Percentiles rank a stretch among this genome's conserved stretches.
These are phyloP conservation scores for Tethya wilhelma DNA, from an alignment of 37 sponge, comb jelly and placozoan genomes.

Conservation along the genomic window DNA sequence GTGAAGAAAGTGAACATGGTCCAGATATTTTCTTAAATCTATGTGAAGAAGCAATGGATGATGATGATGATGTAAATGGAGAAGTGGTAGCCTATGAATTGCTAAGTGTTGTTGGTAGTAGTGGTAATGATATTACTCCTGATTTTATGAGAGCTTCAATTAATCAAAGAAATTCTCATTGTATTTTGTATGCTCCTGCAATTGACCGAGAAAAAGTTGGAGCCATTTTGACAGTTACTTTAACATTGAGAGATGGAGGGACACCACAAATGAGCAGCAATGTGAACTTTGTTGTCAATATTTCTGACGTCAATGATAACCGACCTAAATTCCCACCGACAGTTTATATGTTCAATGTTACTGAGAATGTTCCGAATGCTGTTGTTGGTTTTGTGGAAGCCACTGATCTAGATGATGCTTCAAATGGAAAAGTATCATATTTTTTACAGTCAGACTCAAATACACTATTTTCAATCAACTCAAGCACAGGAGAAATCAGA, in stretches of 20 bases:
- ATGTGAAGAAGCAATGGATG: background rate
- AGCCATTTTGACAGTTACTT: conserved; percentile 1
- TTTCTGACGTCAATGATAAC: conserved; percentile 48
- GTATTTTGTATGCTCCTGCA: background rate
- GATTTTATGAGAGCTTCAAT: background rate
- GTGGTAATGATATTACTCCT: background rate
- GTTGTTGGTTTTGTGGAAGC: conserved; percentile 24
- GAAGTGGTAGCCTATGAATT: background rate
- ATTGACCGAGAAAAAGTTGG: conserved; percentile 26
- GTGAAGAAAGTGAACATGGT: background rate
- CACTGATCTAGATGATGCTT: conserved; percentile 13
- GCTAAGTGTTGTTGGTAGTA: background rate
- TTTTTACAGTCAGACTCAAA: background rate
- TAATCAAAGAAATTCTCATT: background rate
- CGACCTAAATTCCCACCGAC: background rate
- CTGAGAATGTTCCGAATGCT: background rate
- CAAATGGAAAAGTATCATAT: conserved; percentile 27
- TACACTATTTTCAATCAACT: conserved; percentile 10
- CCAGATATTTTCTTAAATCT: background rate
- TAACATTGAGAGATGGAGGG: conserved; percentile 34
- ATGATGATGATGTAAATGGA: conserved; percentile 32
- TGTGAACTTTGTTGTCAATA: background rate
- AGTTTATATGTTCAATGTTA: background rate
- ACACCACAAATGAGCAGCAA: background rate
- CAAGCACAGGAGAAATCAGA: conserved; percentile 7